Base-by-base conservation (phyloP, 2,888 invertebrate genomes). In the Apamea crenata region DNA sequence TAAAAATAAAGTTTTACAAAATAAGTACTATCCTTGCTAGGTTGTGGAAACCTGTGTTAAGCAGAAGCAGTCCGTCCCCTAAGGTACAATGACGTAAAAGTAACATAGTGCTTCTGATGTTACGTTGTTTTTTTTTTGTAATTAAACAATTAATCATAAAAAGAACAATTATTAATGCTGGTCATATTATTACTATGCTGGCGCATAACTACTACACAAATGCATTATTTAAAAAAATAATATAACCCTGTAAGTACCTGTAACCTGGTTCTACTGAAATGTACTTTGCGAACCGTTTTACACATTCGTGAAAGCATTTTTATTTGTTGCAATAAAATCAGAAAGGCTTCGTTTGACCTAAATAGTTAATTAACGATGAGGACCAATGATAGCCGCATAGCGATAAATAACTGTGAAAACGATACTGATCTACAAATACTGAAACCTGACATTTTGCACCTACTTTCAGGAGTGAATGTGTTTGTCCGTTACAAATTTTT, bases 291-390 rank as follows among this genome's bases (percentile, higher is more conserved):
- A 80, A 50, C 8, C 44, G 1, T 71, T 53, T 53, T 16, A 53
- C 44, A 32, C 21, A n/a, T 81, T 66, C 21, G 21, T 59, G 6
- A 47, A 32, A 40, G 12, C 16, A 50, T 40, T 81, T 66, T 40
- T 66, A 74, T 66, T 66, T 8, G 21, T 44, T 63, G 32, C n/a
- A 80, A n/a, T 69, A 32, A 29, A 47, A 47, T 80, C 21, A 50
- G 21, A 59, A 44, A 40, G 44, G 16, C 21, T 21, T 47, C 50
- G 32, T 67, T 61, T 63, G 36, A 82, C 29, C 83, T 76, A 47
- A 82, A 76, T 69, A 56, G n/a, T 77, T 44, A 69, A 53, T 83
- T 59, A 71, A 61, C 16, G 16, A 67, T 53, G 32, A 65, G 36
- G 8, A 59, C 40, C 7, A 63, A 18, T 69, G 21, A 59, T 77